A percentile compares a stretch with the other conserved stretches of the same genome.
Evolutionary conservation across 2,888 invertebrate genomes (phyloP).

Genomic region (Nemoura dubitans): DNA sequence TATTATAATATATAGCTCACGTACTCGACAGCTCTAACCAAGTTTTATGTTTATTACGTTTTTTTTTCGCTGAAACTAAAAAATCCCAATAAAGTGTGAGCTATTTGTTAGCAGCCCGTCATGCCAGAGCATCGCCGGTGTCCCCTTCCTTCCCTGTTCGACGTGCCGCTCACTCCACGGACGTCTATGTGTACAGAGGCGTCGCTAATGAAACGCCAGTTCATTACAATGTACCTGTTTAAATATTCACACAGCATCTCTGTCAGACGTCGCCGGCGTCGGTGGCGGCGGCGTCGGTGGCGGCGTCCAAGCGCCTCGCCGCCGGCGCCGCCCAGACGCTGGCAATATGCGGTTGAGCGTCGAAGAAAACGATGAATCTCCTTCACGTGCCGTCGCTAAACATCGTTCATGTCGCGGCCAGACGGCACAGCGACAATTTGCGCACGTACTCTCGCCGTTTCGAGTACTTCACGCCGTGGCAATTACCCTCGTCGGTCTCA

Average conservation of each 20-base stretch:
- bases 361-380: background rate
- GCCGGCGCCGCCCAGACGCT: background rate
- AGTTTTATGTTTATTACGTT: background rate
- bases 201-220: slow-evolving; percentile 7
- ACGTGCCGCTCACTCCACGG: background rate
- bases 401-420: background rate
- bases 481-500: background rate
- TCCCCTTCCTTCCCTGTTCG: background rate
- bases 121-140: background rate
- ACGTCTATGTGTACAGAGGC: background rate
- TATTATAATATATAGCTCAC: background rate
- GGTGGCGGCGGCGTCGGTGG: background rate
- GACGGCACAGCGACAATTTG: background rate
- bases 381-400: background rate
- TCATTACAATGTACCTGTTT: slow-evolving; percentile 12
- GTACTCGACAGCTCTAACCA: background rate
- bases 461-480: background rate
- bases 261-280: background rate
- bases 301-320: background rate
- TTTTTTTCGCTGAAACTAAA: background rate
- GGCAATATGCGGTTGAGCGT: background rate
- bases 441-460: background rate
- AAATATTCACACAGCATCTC: slow-evolving; percentile 3
- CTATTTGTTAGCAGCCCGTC: background rate
- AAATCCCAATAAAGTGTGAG: slow-evolving; percentile 2